A percentile compares a stretch with the other conserved stretches of the same genome.
These are phyloP conservation scores for Tor tambroides DNA, from an alignment of 2,113 vertebrate species.

Conservation along the genomic window DNA sequence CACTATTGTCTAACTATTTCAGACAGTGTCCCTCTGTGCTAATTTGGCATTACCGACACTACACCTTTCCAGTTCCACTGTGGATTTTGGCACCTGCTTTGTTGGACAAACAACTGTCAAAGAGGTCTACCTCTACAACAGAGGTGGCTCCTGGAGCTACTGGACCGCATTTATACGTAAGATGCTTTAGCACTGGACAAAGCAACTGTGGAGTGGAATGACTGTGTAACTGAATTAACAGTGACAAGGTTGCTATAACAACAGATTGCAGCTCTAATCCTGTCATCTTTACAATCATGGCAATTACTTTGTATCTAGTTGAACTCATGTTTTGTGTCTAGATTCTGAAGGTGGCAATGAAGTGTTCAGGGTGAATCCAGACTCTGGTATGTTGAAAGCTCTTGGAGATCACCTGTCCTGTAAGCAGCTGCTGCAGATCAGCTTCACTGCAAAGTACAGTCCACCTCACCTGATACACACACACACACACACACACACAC, in stretches of 20 bases:
- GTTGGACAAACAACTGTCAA: constrained; percentile 72
- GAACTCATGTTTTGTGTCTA: constrained; percentile 30
- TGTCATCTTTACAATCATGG: neutral
- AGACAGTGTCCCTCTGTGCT: constrained; percentile 83
- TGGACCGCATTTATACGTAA: constrained; percentile 83
- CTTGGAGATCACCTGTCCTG: constrained; percentile 55
- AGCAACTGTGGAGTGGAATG: neutral
- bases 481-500: neutral
- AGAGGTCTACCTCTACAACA: constrained; percentile 78
- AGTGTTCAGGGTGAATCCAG: constrained; percentile 79
- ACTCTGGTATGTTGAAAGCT: constrained; percentile 76
- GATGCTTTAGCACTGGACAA: neutral
- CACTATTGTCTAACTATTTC: neutral
- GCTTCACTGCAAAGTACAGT: constrained; percentile 85
- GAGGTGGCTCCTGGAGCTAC: constrained; percentile 77
- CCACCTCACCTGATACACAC: neutral
- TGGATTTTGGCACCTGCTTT: constrained; percentile 85
- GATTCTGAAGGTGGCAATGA: constrained; percentile 48
- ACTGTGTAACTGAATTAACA: neutral
- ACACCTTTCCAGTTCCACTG: constrained; percentile 73
- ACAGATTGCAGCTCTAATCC: neutral
- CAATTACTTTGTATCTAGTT: neutral
- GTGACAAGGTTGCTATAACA: neutral
- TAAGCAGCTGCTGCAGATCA: constrained; percentile 76
- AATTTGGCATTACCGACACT: constrained; percentile 77